Conservation (phyloP, 2,888 invertebrate genomes). For the Drosophila kuntzei region DNA sequence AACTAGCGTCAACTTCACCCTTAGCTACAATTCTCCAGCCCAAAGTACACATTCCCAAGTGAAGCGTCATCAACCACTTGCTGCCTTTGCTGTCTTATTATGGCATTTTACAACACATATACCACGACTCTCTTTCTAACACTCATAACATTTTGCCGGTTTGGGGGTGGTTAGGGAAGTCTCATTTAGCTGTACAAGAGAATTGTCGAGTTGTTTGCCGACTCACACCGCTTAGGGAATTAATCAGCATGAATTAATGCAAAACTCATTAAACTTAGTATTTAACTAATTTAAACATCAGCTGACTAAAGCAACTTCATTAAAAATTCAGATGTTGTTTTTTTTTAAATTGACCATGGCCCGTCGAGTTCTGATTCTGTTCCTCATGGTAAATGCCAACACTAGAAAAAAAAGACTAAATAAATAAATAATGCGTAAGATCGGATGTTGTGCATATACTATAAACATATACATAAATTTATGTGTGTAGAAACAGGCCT, state of each 20-base stretch:
- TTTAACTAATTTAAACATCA: constrained; percentile 27
- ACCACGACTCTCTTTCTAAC: not conserved
- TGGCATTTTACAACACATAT: constrained; percentile 25
- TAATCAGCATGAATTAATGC: constrained; percentile 14
- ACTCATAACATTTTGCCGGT: constrained; percentile 7
- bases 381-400: constrained; percentile 44
- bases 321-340: constrained; percentile 8
- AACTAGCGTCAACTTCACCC: constrained; percentile 21
- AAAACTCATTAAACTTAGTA: constrained; percentile 9
- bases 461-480: not conserved
- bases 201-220: not conserved
- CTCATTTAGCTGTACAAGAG: constrained; percentile 4
- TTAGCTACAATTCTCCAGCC: constrained; percentile 7
- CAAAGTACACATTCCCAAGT: not conserved
- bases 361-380: constrained; percentile 30
- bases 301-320: constrained; percentile 31
- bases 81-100: constrained; percentile 7
- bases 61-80: constrained; percentile 28
- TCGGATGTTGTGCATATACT: constrained; percentile 33
- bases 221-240: constrained; percentile 7
- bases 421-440: constrained; percentile 36
- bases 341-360: constrained; percentile 26
- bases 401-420: not conserved
- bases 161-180: not conserved
- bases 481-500: constrained; percentile 5